Evolutionary conservation across 1,140 invertebrate genomes (phyloP).

Genomic region (Zaprionus inermis): DNA sequence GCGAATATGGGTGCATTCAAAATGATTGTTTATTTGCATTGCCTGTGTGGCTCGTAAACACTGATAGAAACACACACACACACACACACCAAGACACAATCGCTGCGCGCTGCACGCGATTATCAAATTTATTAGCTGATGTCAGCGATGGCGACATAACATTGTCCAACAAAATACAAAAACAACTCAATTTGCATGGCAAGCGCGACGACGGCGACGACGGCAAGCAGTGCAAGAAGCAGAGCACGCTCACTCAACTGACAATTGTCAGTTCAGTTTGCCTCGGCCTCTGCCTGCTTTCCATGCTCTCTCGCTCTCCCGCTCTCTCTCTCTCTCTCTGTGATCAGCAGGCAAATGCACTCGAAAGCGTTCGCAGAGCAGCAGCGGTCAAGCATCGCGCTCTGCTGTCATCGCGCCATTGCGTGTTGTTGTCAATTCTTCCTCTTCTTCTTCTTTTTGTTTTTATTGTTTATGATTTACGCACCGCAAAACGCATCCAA

Average conservation of each 20-base stretch:
- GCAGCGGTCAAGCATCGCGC: slow-evolving; percentile 33
- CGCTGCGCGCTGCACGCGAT: slow-evolving; percentile 59
- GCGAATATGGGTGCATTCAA: slow-evolving; percentile 19
- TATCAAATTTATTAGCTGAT: slow-evolving; percentile 77
- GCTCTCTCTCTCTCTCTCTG: neutral
- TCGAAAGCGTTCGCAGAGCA: slow-evolving; percentile 43
- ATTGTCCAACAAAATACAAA: slow-evolving; percentile 19
- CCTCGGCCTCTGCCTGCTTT: neutral
- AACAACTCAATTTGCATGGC: slow-evolving; percentile 36
- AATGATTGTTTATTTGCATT: slow-evolving; percentile 29
- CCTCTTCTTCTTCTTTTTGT: neutral
- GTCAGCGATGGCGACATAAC: slow-evolving; percentile 48
- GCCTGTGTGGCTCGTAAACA: neutral
- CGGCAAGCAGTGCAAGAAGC: slow-evolving; percentile 4
- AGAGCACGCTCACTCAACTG: slow-evolving; percentile 1
- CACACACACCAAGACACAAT: slow-evolving; percentile 1
- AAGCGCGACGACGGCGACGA: too few species aligned
- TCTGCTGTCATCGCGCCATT: neutral
- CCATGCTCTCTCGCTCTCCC: neutral
- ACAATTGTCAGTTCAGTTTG: neutral
- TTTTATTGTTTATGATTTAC: slow-evolving; percentile 56
- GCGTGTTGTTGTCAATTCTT: neutral
- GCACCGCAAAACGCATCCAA: slow-evolving; percentile 34
- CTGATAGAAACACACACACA: neutral
- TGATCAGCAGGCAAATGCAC: slow-evolving; percentile 45